These are phyloP conservation scores for Volucella bombylans DNA, from an alignment of 2,888 invertebrate genomes.

Conservation along the genomic window DNA sequence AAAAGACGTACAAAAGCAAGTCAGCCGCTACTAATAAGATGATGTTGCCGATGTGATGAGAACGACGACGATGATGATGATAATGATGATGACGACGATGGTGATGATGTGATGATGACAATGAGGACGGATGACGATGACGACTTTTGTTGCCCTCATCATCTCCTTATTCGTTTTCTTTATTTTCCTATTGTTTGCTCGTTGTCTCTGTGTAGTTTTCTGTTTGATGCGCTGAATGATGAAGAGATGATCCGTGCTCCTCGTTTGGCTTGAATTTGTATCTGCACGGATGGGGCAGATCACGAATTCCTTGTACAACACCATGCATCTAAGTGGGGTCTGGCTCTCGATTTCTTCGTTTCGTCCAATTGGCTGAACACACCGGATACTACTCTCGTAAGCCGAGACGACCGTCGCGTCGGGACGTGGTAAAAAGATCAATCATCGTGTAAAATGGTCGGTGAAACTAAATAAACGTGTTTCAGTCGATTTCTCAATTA, in stretches of 20 bases:
- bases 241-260: conserved; percentile 66
- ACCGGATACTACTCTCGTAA: too few species aligned
- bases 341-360: background rate
- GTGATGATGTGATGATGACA: conserved; percentile 72
- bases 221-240: conserved; percentile 46
- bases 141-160: conserved; percentile 61
- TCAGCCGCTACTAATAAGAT: conserved; percentile 73
- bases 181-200: conserved; percentile 17
- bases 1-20: conserved; percentile 63
- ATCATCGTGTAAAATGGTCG: conserved; percentile 72
- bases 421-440: conserved; percentile 58
- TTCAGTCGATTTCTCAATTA: conserved; percentile 71
- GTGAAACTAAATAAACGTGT: conserved; percentile 72
- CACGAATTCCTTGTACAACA: conserved; percentile 76
- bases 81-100: conserved; percentile 50
- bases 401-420: background rate
- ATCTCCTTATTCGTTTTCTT: conserved; percentile 19
- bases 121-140: conserved; percentile 67
- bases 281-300: conserved; percentile 64
- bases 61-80: conserved; percentile 52
- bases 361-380: background rate
- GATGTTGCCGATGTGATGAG: conserved; percentile 69
- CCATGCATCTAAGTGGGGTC: conserved; percentile 52
- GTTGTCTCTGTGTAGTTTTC: background rate
- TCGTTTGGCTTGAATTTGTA: conserved; percentile 58